Percentiles rank a stretch among this genome's conserved stretches.
Evolutionary conservation across 2,797 vertebrate species (phyloP).

Genomic region (Hephaestus fuliginosus): DNA sequence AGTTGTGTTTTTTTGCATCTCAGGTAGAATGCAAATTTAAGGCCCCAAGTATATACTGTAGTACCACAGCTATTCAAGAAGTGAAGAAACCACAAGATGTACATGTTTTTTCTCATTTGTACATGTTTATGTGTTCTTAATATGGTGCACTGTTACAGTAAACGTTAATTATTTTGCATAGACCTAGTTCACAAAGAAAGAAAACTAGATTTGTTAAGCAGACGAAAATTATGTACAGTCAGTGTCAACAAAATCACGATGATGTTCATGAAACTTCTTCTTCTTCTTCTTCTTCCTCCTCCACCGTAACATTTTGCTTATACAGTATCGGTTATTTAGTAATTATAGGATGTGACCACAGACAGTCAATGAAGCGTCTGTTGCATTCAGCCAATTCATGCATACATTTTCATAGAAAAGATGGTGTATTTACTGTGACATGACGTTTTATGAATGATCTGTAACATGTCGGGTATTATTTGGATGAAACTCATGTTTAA

Average conservation of each 20-base stretch:
- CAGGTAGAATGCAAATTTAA: conserved; percentile 97
- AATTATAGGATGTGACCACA: conserved; percentile 74
- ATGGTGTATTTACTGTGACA: conserved; percentile 90
- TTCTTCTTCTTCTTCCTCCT: conserved; percentile 41
- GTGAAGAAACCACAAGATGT: conserved; percentile 86
- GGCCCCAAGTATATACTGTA: conserved; percentile 89
- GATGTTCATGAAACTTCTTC: conserved; percentile 73
- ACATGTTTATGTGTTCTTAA: conserved; percentile 95
- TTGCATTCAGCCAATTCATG: conserved; percentile 65
- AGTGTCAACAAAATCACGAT: conserved; percentile 76
- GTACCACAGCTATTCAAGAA: conserved; percentile 76
- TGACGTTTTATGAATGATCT: conserved; percentile 79
- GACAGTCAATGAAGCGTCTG: conserved; percentile 66
- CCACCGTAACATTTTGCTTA: conserved; percentile 72
- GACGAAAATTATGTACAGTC: conserved; percentile 83
- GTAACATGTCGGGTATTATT: conserved; percentile 79
- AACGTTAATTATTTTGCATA: conserved; percentile 99
- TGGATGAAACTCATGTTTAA: conserved; percentile 84
- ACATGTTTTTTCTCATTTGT: conserved; percentile 93
- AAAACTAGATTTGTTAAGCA: conserved; percentile 90
- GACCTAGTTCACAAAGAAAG: conserved; percentile 88
- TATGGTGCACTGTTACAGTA: conserved; percentile 96
- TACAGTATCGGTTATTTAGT: conserved; percentile 75
- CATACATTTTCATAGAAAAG: conserved; percentile 79
- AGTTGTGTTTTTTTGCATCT: conserved; percentile 97